Evolutionary conservation across 2,888 invertebrate genomes (phyloP), one percentile per base, ranked within the genome.

Genomic region (Dicranocentrus wangi): DNA sequence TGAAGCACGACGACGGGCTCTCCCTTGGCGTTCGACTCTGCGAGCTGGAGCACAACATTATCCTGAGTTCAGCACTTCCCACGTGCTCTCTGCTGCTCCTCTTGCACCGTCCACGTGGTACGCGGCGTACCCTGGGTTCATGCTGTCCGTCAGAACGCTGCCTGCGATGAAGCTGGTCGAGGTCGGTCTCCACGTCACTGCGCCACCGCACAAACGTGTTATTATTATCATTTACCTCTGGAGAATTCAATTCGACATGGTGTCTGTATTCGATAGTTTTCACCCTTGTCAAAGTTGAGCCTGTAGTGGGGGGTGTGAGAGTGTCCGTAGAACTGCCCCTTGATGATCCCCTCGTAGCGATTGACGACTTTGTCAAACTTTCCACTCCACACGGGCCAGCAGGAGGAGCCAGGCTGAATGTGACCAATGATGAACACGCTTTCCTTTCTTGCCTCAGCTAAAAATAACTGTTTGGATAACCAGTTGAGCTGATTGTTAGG

Each of bases 81-180:
- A 86, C 10, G 84, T 84, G 5, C 88, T 87, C 7, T 87, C 66
- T 65, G 83, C n/a, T n/a, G n/a, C 17, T 0, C 70, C 82, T 76
- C 88, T 61, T 19, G 89, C 88, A 0, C 91, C 90, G 87, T 94
- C 92, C 7, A 94, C 90, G 2, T 91, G 90, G 87, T 93, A 94
- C 21, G 95, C 90, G 87, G 94, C 92, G 87, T 95, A 97, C 86
- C 94, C 94, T 5, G 95, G 93, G 89, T 95, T 96, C 27, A 96
- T 96, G 0, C 93, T 94, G 72, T 95, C 94, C 0, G 85, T 81
- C 1, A 84, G 25, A 1, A 53, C 81, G 28, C 84, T 84, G 91
- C 94, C 96, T 2, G 93, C 93, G 1, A 95, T 90, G 83, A 91
- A 93, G 5, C 92, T 90, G 0, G 95, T 91, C 53, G 90, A 88